Percentiles rank a stretch among this genome's conserved stretches.
These are phyloP conservation scores for Cyprinodon tularosa DNA, from an alignment of 2,113 vertebrate genomes.

Conservation along the genomic window DNA sequence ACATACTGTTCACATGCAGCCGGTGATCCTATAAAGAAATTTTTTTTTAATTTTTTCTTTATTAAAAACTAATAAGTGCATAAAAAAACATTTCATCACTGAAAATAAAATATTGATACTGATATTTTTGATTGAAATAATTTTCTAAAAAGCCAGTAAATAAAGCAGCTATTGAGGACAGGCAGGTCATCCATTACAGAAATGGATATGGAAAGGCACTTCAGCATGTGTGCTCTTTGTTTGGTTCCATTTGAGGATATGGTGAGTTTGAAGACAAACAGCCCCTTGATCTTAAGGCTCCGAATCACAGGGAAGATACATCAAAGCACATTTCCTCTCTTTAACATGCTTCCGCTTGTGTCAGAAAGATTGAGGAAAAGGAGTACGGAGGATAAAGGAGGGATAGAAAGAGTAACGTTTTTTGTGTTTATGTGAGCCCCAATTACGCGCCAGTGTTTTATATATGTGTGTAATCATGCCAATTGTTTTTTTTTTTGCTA, in stretches of 20 bases:
- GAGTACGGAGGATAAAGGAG: slow-evolving; percentile 51
- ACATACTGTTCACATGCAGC: slow-evolving; percentile 36
- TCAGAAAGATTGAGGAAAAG: slow-evolving; percentile 49
- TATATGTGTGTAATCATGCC: background rate
- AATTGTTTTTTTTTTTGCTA: slow-evolving; percentile 15
- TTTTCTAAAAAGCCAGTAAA: background rate
- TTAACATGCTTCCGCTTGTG: slow-evolving; percentile 50
- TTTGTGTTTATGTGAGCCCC: slow-evolving; percentile 30
- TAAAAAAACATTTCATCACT: slow-evolving; percentile 23
- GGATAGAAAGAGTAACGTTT: slow-evolving; percentile 53
- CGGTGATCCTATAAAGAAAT: slow-evolving; percentile 49
- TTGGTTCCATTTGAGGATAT: slow-evolving; percentile 62
- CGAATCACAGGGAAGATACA: slow-evolving; percentile 63
- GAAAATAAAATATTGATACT: slow-evolving; percentile 18
- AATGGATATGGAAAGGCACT: slow-evolving; percentile 69
- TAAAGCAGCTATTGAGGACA: slow-evolving; percentile 23
- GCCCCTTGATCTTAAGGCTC: slow-evolving; percentile 73
- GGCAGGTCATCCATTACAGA: slow-evolving; percentile 59
- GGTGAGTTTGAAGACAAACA: slow-evolving; percentile 72
- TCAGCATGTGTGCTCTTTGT: slow-evolving; percentile 67
- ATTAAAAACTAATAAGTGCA: background rate
- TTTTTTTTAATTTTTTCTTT: slow-evolving; percentile 57
- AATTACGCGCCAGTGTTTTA: slow-evolving; percentile 7
- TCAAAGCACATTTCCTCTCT: slow-evolving; percentile 64
- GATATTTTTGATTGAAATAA: background rate